Evolutionary conservation across 2,113 vertebrate species (phyloP).

Genomic region (Gnathonemus echidnorhynchus): DNA sequence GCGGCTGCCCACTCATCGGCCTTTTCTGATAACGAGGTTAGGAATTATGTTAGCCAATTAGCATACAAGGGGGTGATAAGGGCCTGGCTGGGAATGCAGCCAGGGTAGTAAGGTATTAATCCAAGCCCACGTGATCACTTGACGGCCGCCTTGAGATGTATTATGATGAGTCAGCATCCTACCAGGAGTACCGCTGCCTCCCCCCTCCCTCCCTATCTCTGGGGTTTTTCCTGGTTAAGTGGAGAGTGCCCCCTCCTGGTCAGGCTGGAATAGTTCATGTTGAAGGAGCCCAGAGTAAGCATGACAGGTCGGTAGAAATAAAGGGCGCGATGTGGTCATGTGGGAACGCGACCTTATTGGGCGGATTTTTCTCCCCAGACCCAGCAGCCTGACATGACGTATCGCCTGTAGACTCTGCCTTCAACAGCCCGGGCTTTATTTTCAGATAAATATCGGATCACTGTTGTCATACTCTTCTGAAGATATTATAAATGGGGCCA

Average conservation of each 20-base stretch:
- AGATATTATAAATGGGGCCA: constrained; percentile 24
- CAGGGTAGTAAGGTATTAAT: background rate
- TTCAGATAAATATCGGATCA: constrained; percentile 30
- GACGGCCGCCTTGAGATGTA: background rate
- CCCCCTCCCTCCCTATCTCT: background rate
- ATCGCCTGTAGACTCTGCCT: constrained; percentile 18
- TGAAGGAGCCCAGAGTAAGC: background rate
- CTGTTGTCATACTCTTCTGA: constrained; percentile 17
- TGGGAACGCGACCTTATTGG: constrained; percentile 20
- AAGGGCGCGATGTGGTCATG: background rate
- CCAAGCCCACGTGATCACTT: background rate
- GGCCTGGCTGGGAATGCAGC: background rate
- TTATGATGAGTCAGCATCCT: background rate
- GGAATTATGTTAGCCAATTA: constrained; percentile 5
- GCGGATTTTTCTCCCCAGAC: constrained; percentile 13
- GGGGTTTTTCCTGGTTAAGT: background rate
- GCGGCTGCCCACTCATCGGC: background rate
- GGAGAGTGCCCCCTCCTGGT: background rate
- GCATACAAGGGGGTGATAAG: background rate
- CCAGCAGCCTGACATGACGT: constrained; percentile 19
- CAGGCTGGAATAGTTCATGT: background rate
- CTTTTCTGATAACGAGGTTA: background rate
- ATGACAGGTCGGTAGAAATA: background rate
- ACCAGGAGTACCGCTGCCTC: background rate
- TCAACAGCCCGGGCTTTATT: constrained; percentile 21